phyloP scores from a whole-genome alignment of 2,797 vertebrate genomes.

The Catamblyrhynchus diadema region DNA sequence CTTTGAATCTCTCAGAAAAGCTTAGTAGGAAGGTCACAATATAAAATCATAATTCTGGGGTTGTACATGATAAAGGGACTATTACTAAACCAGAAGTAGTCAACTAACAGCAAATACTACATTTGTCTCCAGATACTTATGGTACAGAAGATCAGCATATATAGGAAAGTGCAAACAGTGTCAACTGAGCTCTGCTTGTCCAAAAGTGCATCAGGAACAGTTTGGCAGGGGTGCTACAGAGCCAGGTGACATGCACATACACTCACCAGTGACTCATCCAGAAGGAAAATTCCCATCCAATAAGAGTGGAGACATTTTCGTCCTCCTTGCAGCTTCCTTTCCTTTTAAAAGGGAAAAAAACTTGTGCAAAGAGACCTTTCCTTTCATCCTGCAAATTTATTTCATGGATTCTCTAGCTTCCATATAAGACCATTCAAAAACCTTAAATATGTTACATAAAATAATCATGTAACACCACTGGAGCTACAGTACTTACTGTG shows the following conservation, averaged over 20 bases:
- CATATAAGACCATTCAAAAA: neutral
- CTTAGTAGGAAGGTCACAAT: neutral
- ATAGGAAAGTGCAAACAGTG: neutral
- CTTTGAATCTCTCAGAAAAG: neutral
- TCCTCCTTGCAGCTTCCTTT: neutral
- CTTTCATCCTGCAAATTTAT: neutral
- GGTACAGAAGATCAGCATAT: neutral
- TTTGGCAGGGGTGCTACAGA: fast-evolving
- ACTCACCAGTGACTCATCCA: neutral
- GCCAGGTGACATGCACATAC: neutral
- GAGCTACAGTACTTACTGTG: neutral
- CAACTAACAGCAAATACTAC: neutral
- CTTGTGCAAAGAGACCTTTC: fast-evolving
- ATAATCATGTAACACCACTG: neutral
- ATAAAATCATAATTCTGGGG: neutral
- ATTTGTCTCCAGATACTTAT: neutral
- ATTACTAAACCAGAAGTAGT: neutral
- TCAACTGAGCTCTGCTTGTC: neutral
- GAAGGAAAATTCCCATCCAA: neutral
- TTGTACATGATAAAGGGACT: neutral
- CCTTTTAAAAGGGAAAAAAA: neutral
- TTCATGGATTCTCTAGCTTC: neutral
- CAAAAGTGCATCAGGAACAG: neutral
- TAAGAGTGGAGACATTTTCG: neutral
- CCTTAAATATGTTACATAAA: neutral